A percentile compares a stretch with the other conserved stretches of the same genome.
phyloP scores from a whole-genome alignment of 1,140 invertebrate species.

The Mactra quadrangularis region DNA sequence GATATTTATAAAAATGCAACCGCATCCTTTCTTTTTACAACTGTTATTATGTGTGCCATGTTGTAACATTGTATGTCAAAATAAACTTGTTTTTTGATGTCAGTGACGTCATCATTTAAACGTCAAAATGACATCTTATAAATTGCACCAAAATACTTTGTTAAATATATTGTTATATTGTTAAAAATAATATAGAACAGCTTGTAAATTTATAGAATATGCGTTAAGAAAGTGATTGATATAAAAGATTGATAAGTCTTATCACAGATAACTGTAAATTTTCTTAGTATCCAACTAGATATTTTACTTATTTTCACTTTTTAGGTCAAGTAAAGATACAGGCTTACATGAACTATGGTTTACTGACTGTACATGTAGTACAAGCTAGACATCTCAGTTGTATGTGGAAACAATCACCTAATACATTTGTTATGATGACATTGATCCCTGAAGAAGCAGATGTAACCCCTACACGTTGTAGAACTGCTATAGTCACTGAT shows the following conservation, averaged over 20 bases:
- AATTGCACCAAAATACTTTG: too few species aligned
- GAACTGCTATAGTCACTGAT: slow-evolving; percentile 81
- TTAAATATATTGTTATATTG: neutral
- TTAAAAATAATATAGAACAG: neutral
- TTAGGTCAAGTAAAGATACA: slow-evolving; percentile 62
- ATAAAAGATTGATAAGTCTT: neutral
- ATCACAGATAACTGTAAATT: neutral
- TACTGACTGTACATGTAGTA: slow-evolving; percentile 60
- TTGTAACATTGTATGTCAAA: too few species aligned
- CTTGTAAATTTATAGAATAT: neutral
- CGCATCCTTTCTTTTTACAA: too few species aligned
- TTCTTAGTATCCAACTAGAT: neutral
- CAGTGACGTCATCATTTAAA: too few species aligned
- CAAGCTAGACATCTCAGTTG: slow-evolving; percentile 30
- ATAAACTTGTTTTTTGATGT: too few species aligned
- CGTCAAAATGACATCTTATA: too few species aligned
- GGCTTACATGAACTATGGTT: slow-evolving; percentile 66
- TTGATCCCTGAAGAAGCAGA: slow-evolving; percentile 71
- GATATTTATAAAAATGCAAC: too few species aligned
- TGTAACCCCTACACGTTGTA: slow-evolving; percentile 81
- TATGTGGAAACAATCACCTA: slow-evolving; percentile 14
- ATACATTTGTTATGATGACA: slow-evolving; percentile 54
- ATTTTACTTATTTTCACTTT: slow-evolving; percentile 8
- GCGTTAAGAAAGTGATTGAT: neutral
- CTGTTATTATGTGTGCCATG: too few species aligned